Evolutionary conservation across 1,140 invertebrate species (phyloP).

Genomic region (Drosophila pruinosa): DNA sequence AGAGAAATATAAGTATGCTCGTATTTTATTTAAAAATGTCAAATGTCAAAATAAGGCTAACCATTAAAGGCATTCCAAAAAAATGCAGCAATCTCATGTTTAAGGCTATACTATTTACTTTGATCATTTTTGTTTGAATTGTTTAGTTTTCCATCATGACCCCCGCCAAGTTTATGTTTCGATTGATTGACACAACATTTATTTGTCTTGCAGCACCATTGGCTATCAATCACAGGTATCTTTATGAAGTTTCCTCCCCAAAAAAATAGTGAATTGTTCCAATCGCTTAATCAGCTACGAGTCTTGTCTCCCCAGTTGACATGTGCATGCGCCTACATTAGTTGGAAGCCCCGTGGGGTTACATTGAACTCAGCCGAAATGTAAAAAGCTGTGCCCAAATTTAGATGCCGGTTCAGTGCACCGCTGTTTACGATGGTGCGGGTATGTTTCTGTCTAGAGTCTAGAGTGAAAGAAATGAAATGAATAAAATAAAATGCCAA

Average conservation of each 20-base stretch:
- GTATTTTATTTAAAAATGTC: neutral
- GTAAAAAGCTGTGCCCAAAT: slow-evolving; percentile 75
- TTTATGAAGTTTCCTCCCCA: neutral
- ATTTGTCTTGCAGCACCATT: slow-evolving; percentile 18
- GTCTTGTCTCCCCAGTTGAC: slow-evolving; percentile 12
- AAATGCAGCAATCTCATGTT: neutral
- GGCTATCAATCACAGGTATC: slow-evolving; percentile 24
- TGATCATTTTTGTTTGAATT: neutral
- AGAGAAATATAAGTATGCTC: neutral
- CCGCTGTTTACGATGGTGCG: slow-evolving; percentile 16
- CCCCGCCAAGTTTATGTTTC: neutral
- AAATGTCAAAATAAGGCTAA: too few species aligned
- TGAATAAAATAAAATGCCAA: slow-evolving; percentile 71
- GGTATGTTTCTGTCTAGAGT: slow-evolving; percentile 30
- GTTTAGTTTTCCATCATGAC: too few species aligned
- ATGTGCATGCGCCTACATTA: slow-evolving; percentile 48
- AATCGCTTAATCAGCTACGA: slow-evolving; percentile 25
- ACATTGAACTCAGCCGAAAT: slow-evolving; percentile 62
- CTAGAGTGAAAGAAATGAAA: slow-evolving; percentile 44
- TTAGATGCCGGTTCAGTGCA: slow-evolving; percentile 71
- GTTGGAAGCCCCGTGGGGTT: slow-evolving; percentile 63
- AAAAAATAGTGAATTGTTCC: slow-evolving; percentile 2
- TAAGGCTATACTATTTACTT: neutral
- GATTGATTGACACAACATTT: slow-evolving; percentile 33
- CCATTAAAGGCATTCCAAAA: too few species aligned